phyloP scores from a whole-genome alignment of 2,797 vertebrate genomes.

The Anguilla obscura region DNA sequence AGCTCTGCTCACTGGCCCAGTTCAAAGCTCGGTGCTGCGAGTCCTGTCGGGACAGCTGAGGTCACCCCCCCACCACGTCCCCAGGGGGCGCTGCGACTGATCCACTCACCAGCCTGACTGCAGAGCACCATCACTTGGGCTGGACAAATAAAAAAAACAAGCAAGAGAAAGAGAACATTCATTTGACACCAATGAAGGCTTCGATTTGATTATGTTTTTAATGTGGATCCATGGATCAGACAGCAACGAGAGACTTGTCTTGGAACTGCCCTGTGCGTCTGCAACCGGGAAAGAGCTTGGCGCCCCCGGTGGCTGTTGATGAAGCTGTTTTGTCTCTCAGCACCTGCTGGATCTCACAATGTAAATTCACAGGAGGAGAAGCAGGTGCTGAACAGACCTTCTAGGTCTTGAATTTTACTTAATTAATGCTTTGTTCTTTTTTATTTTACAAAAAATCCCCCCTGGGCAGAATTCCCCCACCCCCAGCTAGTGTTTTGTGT shows the following conservation, averaged over 20 bases:
- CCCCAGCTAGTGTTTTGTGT: not conserved
- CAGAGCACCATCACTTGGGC: constrained; percentile 8
- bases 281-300: not conserved
- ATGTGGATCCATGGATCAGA: constrained; percentile 8
- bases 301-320: not conserved
- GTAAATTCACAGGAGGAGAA: not conserved
- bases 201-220: constrained; percentile 49
- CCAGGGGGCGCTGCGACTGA: constrained; percentile 18
- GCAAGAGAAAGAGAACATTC: constrained; percentile 37
- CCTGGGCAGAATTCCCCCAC: not conserved
- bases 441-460: not conserved
- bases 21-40: constrained; percentile 92
- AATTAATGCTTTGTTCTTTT: not conserved
- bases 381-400: not conserved
- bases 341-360: not conserved
- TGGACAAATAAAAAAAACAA: constrained; percentile 31
- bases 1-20: constrained; percentile 89
- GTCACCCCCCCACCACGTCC: not conserved
- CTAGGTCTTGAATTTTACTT: not conserved
- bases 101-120: constrained; percentile 24
- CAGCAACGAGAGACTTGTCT: constrained; percentile 32
- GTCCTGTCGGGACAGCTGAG: constrained; percentile 87
- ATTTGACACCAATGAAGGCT: constrained; percentile 56
- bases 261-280: constrained; percentile 37
- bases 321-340: not conserved